A percentile compares a stretch with the other conserved stretches of the same genome.
Evolutionary conservation across 2,113 vertebrate species (phyloP).

Genomic region (Candoia aspera): DNA sequence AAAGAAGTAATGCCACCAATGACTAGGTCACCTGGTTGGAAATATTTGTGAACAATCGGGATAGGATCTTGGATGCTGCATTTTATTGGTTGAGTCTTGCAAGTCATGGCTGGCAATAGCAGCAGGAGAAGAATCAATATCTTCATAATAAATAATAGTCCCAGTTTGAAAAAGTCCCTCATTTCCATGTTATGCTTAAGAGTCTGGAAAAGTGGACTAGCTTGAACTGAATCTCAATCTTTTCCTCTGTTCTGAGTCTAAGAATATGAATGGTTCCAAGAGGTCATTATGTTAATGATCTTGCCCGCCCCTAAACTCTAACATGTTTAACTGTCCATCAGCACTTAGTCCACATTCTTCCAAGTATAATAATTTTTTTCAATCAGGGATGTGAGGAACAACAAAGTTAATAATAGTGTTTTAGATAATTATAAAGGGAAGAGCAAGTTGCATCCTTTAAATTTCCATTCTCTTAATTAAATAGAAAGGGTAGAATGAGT

Average conservation of each 20-base stretch:
- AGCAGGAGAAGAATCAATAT: neutral
- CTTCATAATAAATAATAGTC: neutral
- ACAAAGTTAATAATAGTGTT: neutral
- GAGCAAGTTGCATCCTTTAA: neutral
- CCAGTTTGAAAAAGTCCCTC: neutral
- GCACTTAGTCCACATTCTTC: neutral
- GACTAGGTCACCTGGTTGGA: neutral
- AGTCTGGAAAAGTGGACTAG: neutral
- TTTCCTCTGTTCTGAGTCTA: neutral
- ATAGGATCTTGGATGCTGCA: neutral
- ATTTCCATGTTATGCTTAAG: neutral
- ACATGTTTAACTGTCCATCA: neutral
- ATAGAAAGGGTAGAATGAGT: neutral
- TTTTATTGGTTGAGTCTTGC: neutral
- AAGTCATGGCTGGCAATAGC: neutral
- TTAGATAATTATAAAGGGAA: neutral
- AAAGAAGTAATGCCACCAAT: neutral
- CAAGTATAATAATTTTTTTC: neutral
- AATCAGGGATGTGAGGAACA: neutral
- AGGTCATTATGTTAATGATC: neutral
- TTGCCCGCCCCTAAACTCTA: neutral
- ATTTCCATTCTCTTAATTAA: neutral
- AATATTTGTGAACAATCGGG: neutral
- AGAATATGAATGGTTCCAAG: too few relatives aligned
- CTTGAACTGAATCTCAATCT: neutral